Evolutionary conservation across 2,888 invertebrate genomes (phyloP).

Genomic region (Diachrysia chrysitis): DNA sequence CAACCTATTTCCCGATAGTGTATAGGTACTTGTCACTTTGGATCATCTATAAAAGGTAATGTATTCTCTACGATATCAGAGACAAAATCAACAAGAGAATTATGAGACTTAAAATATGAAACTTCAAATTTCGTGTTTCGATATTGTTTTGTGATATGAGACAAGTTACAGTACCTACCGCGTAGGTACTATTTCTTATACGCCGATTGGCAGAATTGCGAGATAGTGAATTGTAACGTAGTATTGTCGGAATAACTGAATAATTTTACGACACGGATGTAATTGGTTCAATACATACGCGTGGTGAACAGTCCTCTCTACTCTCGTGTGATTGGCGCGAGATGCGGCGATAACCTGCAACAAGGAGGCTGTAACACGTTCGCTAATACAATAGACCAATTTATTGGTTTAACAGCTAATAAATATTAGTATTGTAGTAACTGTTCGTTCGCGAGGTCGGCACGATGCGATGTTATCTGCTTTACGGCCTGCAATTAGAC

Average conservation of each 20-base stretch:
- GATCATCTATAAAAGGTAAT: too few species aligned
- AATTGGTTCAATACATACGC: neutral
- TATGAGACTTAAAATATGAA: too few species aligned
- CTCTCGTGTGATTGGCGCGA: constrained; percentile 37
- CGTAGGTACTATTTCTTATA: too few species aligned
- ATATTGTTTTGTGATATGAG: too few species aligned
- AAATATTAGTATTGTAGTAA: constrained; percentile 54
- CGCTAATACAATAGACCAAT: constrained; percentile 51
- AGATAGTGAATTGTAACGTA: neutral
- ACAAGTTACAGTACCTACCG: too few species aligned
- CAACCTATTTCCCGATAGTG: too few species aligned
- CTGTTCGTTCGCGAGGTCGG: constrained; percentile 37
- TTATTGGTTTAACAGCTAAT: constrained; percentile 53
- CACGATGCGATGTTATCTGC: constrained; percentile 24
- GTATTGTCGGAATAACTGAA: neutral
- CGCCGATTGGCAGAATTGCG: too few species aligned
- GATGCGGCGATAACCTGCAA: constrained; percentile 52
- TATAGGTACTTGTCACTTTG: too few species aligned
- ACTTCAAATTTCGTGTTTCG: too few species aligned
- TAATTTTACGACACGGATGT: neutral
- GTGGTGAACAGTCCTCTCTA: neutral
- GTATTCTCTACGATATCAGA: too few species aligned
- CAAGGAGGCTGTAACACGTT: constrained; percentile 55
- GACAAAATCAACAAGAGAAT: too few species aligned
- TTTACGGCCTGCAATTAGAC: constrained; percentile 35